A percentile compares a stretch with the other conserved stretches of the same genome.
phyloP scores from a whole-genome alignment of 2,888 invertebrate genomes.

The Tenthredo amoena region DNA sequence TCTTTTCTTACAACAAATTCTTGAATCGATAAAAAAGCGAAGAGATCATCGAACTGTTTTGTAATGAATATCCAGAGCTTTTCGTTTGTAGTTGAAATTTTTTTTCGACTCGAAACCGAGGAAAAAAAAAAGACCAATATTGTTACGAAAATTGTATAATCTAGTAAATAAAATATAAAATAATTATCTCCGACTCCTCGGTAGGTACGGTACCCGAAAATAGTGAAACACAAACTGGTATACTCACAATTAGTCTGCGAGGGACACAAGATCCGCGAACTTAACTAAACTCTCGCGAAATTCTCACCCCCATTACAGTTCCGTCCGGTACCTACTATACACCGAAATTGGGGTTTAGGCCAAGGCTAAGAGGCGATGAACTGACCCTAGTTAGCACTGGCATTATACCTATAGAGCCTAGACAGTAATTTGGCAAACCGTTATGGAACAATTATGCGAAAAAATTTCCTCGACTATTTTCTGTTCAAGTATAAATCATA shows the following conservation, averaged over 20 bases:
- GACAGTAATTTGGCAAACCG: not conserved
- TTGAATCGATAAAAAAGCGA: too few relatives aligned
- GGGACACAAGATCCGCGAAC: not conserved
- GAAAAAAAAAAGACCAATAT: too few relatives aligned
- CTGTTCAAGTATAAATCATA: not conserved
- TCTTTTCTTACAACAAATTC: too few relatives aligned
- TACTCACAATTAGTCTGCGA: not conserved
- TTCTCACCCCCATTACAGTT: not conserved
- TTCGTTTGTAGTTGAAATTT: too few relatives aligned
- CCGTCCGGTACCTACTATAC: not conserved
- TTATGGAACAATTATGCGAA: not conserved
- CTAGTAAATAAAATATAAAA: too few relatives aligned
- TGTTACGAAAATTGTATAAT: too few relatives aligned
- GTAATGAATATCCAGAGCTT: too few relatives aligned
- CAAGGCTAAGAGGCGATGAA: not conserved
- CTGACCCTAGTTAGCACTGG: slow-evolving; percentile 6
- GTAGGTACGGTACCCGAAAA: too few relatives aligned
- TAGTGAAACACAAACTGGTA: not conserved
- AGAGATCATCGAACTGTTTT: too few relatives aligned
- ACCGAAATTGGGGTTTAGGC: not conserved
- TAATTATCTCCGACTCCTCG: too few relatives aligned
- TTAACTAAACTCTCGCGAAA: not conserved
- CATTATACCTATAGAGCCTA: not conserved
- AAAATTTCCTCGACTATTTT: not conserved
- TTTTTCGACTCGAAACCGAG: too few relatives aligned